Base-by-base conservation (phyloP, 2,113 vertebrate genomes). In the Erinaceus europaeus region DNA sequence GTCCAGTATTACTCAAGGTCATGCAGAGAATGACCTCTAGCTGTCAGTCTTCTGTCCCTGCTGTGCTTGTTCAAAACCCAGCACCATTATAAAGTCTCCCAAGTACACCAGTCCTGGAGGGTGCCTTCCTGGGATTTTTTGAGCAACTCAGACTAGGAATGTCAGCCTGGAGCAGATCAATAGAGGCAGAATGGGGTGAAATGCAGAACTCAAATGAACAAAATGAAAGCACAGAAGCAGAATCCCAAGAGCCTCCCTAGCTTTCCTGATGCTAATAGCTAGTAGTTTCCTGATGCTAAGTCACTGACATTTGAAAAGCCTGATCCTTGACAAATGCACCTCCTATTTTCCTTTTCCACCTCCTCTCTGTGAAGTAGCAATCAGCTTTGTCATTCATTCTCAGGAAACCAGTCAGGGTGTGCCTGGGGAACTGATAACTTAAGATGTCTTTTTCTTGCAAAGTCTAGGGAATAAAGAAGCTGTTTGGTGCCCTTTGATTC, bases 321-420 rank as follows among this genome's bases (percentile, higher is more conserved):
- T 64, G 29, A 27, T 82, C 75, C 57, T 90, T 81, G 76, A 72
- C 82, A 82, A 86, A 76, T 21, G 36, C 14, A 25, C 18, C 9
- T 38, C 64, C 68, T 73, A 50, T 74, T 88, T 89, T 59, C 80
- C 50, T 61, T 50, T 86, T 12, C 84, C 21, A 52, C 81, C 83
- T 90, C 53, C 48, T 80, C 34, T 59, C 90, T 71, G 52, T 86
- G 80, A 92, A 93, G 89, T 6, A 78, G 89, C 89, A 85, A 84
- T 89, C 89, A 86, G 84, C 53, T 80, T 38, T 91, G 86, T 86
- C 90, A 57, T 81, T 84, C 73, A 85, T 38, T 75, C 76, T 86
- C 81, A 50, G 84, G 88, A 89, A 90, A n/a, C 40, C 67, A 64
- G 88, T 29, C 53, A 67, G 72, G 50, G 13, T 57, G 78, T 44